Percentiles rank a stretch among this genome's conserved stretches.
phyloP scores from a whole-genome alignment of 1,140 invertebrate genomes.

The Archegozetes longisetosus region DNA sequence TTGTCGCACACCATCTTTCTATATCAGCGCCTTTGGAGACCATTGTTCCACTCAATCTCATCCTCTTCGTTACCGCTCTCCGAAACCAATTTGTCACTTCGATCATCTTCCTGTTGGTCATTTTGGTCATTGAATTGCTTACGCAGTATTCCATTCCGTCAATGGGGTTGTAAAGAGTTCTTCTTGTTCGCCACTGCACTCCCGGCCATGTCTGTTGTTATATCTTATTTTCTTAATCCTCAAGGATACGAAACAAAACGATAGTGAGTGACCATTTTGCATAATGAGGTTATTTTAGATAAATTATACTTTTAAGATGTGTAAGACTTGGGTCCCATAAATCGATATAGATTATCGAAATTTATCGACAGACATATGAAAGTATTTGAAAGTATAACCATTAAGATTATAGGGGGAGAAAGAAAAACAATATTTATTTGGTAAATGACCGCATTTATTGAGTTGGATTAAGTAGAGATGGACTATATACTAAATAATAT shows the following conservation, averaged over 20 bases:
- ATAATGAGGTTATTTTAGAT: background rate
- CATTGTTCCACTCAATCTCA: background rate
- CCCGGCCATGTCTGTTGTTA: conserved; percentile 24
- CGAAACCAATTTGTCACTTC: background rate
- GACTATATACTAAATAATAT: too few relatives aligned
- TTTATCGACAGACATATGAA: too few relatives aligned
- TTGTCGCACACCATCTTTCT: conserved; percentile 35
- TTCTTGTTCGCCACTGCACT: conserved; percentile 17
- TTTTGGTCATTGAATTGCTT: background rate
- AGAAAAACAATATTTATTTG: too few relatives aligned
- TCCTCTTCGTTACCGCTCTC: background rate
- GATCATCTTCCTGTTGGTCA: background rate
- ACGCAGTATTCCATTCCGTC: background rate
- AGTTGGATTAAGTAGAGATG: too few relatives aligned
- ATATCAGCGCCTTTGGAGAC: conserved; percentile 27
- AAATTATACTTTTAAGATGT: background rate
- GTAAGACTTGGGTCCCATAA: too few relatives aligned
- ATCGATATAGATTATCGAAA: too few relatives aligned
- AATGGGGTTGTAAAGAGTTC: conserved; percentile 15
- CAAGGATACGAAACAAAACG: conserved; percentile 47
- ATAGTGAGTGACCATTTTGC: conserved; percentile 29
- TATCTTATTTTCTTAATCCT: conserved; percentile 41
- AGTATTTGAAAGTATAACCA: too few relatives aligned
- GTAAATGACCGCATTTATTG: too few relatives aligned
- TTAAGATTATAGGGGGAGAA: too few relatives aligned